Percentiles rank a stretch among this genome's conserved stretches.
These are phyloP conservation scores for Drepana falcataria DNA, from an alignment of 2,888 invertebrate species.

Conservation along the genomic window DNA sequence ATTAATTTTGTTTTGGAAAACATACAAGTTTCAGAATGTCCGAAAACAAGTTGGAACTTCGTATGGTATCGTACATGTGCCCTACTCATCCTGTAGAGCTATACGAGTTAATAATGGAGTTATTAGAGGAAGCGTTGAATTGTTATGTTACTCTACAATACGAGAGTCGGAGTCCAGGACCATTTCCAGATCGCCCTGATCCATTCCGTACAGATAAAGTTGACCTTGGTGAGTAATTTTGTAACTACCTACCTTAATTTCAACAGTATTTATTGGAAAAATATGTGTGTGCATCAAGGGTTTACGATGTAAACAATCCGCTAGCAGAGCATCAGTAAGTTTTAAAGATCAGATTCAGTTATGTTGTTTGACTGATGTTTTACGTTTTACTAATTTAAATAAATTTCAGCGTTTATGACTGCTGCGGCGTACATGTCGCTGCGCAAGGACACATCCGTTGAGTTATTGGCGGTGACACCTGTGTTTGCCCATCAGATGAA, in stretches of 20 bases:
- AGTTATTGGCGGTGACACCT: slow-evolving; percentile 78
- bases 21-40: slow-evolving; percentile 34
- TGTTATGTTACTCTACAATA: slow-evolving; percentile 75
- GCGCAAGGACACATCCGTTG: slow-evolving; percentile 47
- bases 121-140: slow-evolving; percentile 72
- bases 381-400: not conserved
- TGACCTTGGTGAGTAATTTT: slow-evolving; percentile 74
- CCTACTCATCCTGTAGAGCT: slow-evolving; percentile 80
- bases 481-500: slow-evolving; percentile 79
- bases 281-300: too few relatives aligned
- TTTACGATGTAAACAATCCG: too few relatives aligned
- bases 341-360: not conserved
- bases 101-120: slow-evolving; percentile 76
- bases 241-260: not conserved
- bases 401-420: slow-evolving; percentile 77
- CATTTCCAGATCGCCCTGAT: slow-evolving; percentile 67
- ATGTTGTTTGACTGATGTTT: not conserved
- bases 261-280: too few relatives aligned
- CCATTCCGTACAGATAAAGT: slow-evolving; percentile 74
- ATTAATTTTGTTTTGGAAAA: too few relatives aligned
- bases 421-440: slow-evolving; percentile 75
- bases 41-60: slow-evolving; percentile 53
- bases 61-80: slow-evolving; percentile 80
- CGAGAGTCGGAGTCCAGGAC: slow-evolving; percentile 79
- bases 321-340: too few relatives aligned